Conservation (phyloP, 2,888 invertebrate genomes). For the Pocota personata region DNA sequence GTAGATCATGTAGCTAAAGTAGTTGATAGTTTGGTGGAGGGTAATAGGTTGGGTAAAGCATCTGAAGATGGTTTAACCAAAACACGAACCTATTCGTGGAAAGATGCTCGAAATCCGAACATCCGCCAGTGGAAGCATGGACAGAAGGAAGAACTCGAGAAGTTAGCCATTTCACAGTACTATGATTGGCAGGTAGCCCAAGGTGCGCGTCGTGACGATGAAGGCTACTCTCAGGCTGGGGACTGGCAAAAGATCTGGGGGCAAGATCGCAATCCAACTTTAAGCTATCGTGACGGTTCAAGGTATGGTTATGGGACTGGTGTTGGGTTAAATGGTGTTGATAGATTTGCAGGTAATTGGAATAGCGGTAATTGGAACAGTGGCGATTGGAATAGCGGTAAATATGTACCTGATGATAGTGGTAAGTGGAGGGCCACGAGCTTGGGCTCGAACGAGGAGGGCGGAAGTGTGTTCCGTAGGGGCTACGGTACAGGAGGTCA, state of each 20-base stretch:
- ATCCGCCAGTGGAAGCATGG: constrained; percentile 56
- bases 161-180: constrained; percentile 38
- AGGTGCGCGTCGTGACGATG: constrained; percentile 66
- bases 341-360: constrained; percentile 42
- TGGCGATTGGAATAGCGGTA: constrained; percentile 22
- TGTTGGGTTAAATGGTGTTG: constrained; percentile 53
- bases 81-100: constrained; percentile 66
- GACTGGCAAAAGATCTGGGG: constrained; percentile 57
- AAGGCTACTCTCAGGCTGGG: constrained; percentile 34
- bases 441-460: neutral
- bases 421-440: constrained; percentile 56
- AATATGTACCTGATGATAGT: constrained; percentile 3
- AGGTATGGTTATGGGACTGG: constrained; percentile 57
- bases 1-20: constrained; percentile 71
- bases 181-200: constrained; percentile 66
- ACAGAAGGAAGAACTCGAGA: constrained; percentile 35
- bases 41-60: constrained; percentile 5
- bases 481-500: constrained; percentile 57
- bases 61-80: neutral
- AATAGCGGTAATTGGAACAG: neutral
- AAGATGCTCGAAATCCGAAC: constrained; percentile 52
- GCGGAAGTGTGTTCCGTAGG: constrained; percentile 9
- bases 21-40: constrained; percentile 68
- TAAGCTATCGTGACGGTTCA: constrained; percentile 41
- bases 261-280: constrained; percentile 29